Percentiles rank a stretch among this genome's conserved stretches.
Evolutionary conservation across 1,140 invertebrate species (phyloP).

Genomic region (Coptotermes formosanus): DNA sequence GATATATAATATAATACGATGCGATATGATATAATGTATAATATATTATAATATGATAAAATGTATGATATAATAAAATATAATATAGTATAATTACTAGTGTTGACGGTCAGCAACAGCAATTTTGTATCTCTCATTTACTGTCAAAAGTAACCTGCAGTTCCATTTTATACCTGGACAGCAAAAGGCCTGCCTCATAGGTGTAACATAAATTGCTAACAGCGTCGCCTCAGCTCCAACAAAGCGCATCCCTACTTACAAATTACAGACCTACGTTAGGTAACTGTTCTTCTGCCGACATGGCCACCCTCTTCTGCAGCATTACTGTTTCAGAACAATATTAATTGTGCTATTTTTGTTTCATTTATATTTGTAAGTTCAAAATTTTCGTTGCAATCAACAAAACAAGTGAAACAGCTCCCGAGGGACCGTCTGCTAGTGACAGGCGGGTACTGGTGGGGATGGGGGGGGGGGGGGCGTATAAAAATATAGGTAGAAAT

Average conservation of each 20-base stretch:
- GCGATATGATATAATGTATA: no score
- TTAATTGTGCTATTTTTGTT: slow-evolving; percentile 4
- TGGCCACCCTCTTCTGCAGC: background rate
- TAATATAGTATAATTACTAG: no score
- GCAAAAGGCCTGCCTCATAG: background rate
- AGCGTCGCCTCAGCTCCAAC: background rate
- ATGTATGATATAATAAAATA: no score
- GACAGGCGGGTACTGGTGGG: background rate
- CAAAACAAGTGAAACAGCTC: background rate
- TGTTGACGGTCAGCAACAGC: background rate
- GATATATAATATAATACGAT: no score
- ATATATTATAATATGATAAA: no score
- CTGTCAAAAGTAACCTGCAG: no score
- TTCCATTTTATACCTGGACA: no score
- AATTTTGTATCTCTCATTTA: no score
- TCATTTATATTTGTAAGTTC: background rate
- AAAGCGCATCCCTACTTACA: background rate
- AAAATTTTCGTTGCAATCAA: background rate
- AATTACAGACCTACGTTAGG: background rate
- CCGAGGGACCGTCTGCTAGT: background rate
- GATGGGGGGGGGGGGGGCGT: background rate
- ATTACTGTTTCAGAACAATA: background rate
- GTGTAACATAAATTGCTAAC: background rate
- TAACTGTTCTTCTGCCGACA: background rate
- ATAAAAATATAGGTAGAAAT: background rate